phyloP scores from a whole-genome alignment of 2,113 vertebrate species.

The Alouatta palliata region DNA sequence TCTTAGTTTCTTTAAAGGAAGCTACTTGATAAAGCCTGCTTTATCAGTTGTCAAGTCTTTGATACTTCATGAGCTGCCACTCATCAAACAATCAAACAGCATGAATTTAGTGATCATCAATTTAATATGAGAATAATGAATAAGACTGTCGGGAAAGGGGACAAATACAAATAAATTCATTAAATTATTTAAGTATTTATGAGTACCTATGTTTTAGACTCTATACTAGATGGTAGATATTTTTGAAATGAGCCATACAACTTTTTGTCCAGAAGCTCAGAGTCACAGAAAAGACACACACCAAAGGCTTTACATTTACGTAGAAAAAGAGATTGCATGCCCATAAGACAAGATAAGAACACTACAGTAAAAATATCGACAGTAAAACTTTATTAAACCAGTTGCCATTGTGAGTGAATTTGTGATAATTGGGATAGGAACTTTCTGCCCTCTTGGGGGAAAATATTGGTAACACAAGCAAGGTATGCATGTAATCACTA shows the following conservation, averaged over 20 bases:
- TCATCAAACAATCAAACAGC: not conserved
- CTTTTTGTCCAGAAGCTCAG: not conserved
- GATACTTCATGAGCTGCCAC: not conserved
- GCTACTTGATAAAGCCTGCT: not conserved
- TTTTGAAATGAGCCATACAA: not conserved
- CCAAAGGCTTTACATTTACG: not conserved
- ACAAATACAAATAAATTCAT: not conserved
- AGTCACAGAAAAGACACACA: not conserved
- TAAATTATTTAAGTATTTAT: not conserved
- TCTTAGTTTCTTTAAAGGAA: slow-evolving; percentile 30
- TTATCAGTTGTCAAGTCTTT: not conserved
- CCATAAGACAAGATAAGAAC: not conserved
- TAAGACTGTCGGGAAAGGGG: not conserved
- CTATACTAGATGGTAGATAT: not conserved
- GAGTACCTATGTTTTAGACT: not conserved
- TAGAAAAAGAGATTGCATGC: not conserved
- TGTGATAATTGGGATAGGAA: not conserved
- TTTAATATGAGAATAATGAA: not conserved
- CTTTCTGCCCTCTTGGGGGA: not conserved
- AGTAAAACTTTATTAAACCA: not conserved
- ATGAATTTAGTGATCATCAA: not conserved
- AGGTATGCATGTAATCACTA: not conserved
- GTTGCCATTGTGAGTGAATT: not conserved
- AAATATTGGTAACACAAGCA: not conserved
- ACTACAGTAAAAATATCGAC: not conserved